These are phyloP conservation scores for Hippopotamus amphibius DNA, from an alignment of 2,113 vertebrate species.

Conservation along the genomic window DNA sequence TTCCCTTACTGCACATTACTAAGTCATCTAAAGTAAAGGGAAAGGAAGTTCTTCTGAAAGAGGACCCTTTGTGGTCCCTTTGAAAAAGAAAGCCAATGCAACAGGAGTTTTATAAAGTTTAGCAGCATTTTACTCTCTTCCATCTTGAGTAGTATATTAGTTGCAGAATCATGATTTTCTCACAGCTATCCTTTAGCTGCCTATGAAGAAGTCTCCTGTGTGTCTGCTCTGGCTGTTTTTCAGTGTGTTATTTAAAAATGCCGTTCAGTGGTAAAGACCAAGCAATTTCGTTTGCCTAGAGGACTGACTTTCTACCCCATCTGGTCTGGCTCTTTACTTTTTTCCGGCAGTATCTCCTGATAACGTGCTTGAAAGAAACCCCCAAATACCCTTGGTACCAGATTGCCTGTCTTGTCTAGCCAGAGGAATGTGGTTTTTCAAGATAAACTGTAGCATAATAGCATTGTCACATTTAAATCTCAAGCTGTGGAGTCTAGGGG, in stretches of 20 bases:
- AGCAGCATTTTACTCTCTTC: conserved; percentile 39
- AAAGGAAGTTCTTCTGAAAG: conserved; percentile 45
- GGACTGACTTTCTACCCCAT: conserved; percentile 35
- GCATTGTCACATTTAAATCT: conserved; percentile 63
- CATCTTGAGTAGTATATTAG: conserved; percentile 41
- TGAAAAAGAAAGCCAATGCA: conserved; percentile 33
- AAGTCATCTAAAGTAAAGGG: conserved; percentile 22
- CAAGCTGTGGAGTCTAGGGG: neutral
- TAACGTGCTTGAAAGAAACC: conserved; percentile 57
- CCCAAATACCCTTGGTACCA: conserved; percentile 21
- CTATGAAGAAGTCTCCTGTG: conserved; percentile 36
- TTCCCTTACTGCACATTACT: conserved; percentile 25
- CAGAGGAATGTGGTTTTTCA: conserved; percentile 58
- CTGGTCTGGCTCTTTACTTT: conserved; percentile 34
- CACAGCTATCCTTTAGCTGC: conserved; percentile 5
- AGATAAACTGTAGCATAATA: conserved; percentile 68
- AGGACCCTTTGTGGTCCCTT: neutral
- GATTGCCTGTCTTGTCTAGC: conserved; percentile 47
- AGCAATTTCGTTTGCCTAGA: conserved; percentile 68
- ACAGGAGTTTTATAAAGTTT: conserved; percentile 30
- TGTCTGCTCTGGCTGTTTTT: conserved; percentile 31
- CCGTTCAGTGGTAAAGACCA: conserved; percentile 55
- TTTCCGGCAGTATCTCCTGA: neutral
- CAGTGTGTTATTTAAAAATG: conserved; percentile 21
- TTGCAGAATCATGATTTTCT: conserved; percentile 63